These are phyloP conservation scores for Peromyscus polionotus DNA, from an alignment of 2,113 vertebrate species.

Conservation along the genomic window DNA sequence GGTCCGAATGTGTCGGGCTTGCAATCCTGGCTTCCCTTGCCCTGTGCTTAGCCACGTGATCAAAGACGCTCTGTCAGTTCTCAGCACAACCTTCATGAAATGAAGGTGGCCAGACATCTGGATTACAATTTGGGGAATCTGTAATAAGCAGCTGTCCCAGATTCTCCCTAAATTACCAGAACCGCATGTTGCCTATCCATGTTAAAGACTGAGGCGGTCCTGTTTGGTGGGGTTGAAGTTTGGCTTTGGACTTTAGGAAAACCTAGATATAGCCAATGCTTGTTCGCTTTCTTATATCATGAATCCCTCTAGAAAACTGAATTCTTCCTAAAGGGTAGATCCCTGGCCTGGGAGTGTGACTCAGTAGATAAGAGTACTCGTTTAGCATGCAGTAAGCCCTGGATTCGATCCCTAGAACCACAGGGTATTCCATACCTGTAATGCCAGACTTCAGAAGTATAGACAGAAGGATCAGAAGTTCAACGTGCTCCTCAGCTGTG, in stretches of 20 bases:
- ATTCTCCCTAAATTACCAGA: not conserved
- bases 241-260: not conserved
- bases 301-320: not conserved
- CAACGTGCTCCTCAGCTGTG: not conserved
- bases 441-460: not conserved
- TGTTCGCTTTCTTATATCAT: not conserved
- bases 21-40: not conserved
- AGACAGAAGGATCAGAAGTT: not conserved
- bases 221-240: not conserved
- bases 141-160: not conserved
- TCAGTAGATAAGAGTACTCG: not conserved
- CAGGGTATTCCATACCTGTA: too few relatives aligned
- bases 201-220: not conserved
- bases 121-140: not conserved
- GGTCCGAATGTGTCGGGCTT: not conserved
- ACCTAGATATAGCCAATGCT: not conserved
- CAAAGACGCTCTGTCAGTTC: not conserved
- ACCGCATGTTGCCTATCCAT: not conserved
- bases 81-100: not conserved
- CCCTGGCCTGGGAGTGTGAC: not conserved
- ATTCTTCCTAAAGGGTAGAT: not conserved
- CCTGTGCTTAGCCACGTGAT: not conserved
- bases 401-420: not conserved
- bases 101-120: not conserved
- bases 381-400: too few relatives aligned